Conservation (phyloP, 1,140 invertebrate genomes). For the Ceratosolen fusciceps region DNA sequence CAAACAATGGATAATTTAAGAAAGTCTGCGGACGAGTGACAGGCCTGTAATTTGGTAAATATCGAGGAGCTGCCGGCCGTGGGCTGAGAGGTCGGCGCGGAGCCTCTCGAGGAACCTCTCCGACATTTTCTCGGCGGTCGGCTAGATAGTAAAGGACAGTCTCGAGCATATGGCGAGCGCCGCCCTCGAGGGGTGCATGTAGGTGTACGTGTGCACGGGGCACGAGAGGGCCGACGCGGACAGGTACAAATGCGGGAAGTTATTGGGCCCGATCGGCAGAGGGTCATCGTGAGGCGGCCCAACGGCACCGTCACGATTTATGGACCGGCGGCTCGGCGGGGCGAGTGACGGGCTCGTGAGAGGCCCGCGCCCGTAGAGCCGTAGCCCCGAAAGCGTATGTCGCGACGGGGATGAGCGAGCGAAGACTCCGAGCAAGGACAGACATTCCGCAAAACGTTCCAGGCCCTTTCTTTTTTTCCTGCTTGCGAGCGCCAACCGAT, state of each 20-base stretch:
- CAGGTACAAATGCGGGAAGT: not conserved
- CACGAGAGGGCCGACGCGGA: not conserved
- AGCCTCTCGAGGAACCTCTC: no score
- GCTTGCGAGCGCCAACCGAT: not conserved
- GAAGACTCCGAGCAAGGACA: not conserved
- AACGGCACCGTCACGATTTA: not conserved
- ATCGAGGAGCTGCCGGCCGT: no score
- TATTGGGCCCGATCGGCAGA: not conserved
- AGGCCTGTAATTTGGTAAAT: no score
- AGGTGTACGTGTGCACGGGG: no score
- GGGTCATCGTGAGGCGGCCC: not conserved
- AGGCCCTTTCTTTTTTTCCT: constrained; percentile 1
- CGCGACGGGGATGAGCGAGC: not conserved
- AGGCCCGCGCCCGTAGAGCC: not conserved
- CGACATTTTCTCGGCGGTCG: no score
- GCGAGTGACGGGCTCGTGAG: not conserved
- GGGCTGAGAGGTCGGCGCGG: no score
- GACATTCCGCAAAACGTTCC: constrained; percentile 27
- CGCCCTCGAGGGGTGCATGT: no score
- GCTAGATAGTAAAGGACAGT: constrained; percentile 3
- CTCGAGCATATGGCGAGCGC: not conserved
- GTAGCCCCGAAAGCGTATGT: not conserved
- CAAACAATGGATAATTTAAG: no score
- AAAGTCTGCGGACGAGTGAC: no score
- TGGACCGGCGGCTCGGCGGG: not conserved